Base-by-base conservation (phyloP, 2,797 vertebrate genomes). In the Yasuhikotakia modesta region DNA sequence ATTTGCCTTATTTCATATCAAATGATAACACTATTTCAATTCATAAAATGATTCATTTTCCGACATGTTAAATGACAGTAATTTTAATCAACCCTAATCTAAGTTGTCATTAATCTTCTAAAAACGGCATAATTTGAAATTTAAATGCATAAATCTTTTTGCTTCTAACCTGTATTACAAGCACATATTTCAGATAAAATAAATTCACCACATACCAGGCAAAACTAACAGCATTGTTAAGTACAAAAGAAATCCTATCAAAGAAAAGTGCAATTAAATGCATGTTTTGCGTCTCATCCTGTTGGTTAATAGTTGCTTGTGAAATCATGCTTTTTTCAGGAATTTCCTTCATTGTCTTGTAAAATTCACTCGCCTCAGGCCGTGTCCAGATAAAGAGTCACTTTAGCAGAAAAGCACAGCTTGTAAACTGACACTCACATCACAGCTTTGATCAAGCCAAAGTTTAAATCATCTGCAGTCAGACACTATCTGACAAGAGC, bases 21-120 rank as follows among this genome's bases (percentile, higher is more conserved):
- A 22, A 85, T 86, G 91, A 94, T 92, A 93, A 93, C 88, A 66
- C 78, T 87, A 87, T 88, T 90, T 88, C 88, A 81, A 91, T 90
- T 43, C 39, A 43, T 10, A 11, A 43, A 43, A 87, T 89, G 87
- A 92, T 90, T 90, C 78, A 89, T 91, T 90, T 87, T 87, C 84
- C 81, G 84, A 82, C 87, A 83, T 85, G 89, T 87, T 88, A 88
- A 92, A 87, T 90, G 91, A 92, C 76, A 90, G 88, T 85, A 73
- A 86, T 83, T 87, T 88, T 87, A 87, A 64, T 76, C 68, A 22
- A 69, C 74, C 80, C 79, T 82, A 91, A 84, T 86, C 83, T 86
- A 88, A 77, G 73, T 11, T 58, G 63, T 84, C 88, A 88, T 91
- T 86, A 91, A 91, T 92, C 90, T 90, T 87, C 48, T 50, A 78